A percentile compares a stretch with the other conserved stretches of the same genome.
phyloP scores from a whole-genome alignment of 1,140 invertebrate species.

The Rhagoletis zephyria region DNA sequence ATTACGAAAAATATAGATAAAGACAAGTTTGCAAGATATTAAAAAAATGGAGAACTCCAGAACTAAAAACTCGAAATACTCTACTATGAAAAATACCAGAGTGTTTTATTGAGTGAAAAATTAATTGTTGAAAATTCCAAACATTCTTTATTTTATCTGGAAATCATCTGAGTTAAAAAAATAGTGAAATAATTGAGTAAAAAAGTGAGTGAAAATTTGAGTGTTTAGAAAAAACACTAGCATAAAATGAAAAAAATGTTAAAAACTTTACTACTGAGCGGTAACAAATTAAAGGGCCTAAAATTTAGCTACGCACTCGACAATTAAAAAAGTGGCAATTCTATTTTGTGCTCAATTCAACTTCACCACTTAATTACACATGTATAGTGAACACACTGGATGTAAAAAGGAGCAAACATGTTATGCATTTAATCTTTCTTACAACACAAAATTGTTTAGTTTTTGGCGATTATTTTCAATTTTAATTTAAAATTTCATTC shows the following conservation, averaged over 20 bases:
- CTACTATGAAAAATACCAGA: too few relatives aligned
- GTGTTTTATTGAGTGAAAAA: background rate
- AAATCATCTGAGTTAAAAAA: too few relatives aligned
- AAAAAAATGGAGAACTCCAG: too few relatives aligned
- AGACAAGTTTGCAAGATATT: too few relatives aligned
- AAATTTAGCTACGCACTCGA: background rate
- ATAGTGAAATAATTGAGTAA: too few relatives aligned
- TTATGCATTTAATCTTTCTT: background rate
- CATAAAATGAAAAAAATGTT: background rate
- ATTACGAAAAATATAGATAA: too few relatives aligned
- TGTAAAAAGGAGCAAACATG: background rate
- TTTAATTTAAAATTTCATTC: slow-evolving; percentile 23
- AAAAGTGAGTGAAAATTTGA: too few relatives aligned
- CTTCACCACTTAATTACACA: too few relatives aligned
- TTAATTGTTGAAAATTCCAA: background rate
- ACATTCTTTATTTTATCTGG: too few relatives aligned
- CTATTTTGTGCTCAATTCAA: slow-evolving; percentile 8
- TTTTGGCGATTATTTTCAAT: background rate
- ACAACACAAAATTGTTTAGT: background rate
- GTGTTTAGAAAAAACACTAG: background rate
- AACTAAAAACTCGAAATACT: too few relatives aligned
- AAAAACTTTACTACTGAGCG: background rate
- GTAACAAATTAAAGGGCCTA: too few relatives aligned
- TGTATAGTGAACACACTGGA: background rate
- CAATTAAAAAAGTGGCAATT: background rate